phyloP scores from a whole-genome alignment of 2,888 invertebrate genomes.

The Tipula vernalis region DNA sequence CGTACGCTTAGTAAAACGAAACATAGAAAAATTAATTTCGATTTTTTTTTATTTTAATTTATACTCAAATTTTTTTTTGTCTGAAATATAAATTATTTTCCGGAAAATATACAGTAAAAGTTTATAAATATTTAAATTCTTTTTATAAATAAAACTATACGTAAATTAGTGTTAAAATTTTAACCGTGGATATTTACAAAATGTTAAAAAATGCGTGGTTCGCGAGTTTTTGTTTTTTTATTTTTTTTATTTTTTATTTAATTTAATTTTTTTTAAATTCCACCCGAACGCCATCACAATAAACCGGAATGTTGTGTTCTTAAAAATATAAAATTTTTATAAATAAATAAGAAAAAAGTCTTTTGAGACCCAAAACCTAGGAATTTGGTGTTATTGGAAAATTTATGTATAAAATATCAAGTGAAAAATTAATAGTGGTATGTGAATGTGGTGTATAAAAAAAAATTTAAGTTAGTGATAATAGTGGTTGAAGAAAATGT shows the following conservation, averaged over 20 bases:
- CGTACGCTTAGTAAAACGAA: slow-evolving; percentile 18
- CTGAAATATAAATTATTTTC: not conserved
- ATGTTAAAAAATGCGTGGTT: not conserved
- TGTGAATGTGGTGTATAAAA: not conserved
- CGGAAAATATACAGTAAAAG: not conserved
- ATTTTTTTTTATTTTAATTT: slow-evolving; percentile 6
- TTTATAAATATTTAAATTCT: not conserved
- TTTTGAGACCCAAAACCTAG: not conserved
- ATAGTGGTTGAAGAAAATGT: not conserved
- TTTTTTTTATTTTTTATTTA: not conserved
- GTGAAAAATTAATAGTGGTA: not conserved
- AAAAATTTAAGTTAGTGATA: not conserved
- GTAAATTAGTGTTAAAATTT: not conserved
- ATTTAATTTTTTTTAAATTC: not conserved
- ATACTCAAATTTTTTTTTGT: not conserved
- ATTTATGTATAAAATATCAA: not conserved
- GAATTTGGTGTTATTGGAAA: slow-evolving; percentile 1
- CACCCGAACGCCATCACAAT: slow-evolving; percentile 8
- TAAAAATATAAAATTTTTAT: not conserved
- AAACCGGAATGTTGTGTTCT: not conserved
- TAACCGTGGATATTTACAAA: not conserved
- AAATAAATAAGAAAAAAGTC: not conserved
- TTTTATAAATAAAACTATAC: not conserved
- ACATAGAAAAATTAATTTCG: slow-evolving; percentile 12
- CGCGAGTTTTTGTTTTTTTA: not conserved